Conservation (phyloP, 2,888 invertebrate genomes). For the Eupithecia dodoneata region DNA sequence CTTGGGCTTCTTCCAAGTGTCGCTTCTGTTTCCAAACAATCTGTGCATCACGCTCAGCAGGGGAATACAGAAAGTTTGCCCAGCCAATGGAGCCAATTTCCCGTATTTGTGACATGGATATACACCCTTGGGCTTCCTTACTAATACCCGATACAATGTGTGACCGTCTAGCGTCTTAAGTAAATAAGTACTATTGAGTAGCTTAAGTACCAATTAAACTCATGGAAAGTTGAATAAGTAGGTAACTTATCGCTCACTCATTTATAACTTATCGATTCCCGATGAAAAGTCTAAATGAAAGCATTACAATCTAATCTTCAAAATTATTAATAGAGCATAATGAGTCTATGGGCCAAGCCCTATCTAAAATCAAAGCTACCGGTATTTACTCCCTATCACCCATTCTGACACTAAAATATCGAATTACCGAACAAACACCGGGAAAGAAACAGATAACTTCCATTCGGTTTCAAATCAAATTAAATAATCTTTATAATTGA, state of each 20-base stretch:
- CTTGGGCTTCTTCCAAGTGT: too few species aligned
- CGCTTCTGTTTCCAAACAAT: slow-evolving; percentile 6
- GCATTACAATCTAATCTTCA: neutral
- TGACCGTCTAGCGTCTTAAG: slow-evolving; percentile 30
- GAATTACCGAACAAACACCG: neutral
- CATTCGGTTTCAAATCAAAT: slow-evolving; percentile 16
- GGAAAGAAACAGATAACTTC: slow-evolving; percentile 25
- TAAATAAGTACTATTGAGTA: slow-evolving; percentile 9
- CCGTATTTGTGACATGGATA: slow-evolving; percentile 66
- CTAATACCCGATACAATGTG: slow-evolving; percentile 57
- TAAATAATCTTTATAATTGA: slow-evolving; percentile 26
- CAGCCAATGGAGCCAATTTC: slow-evolving; percentile 69
- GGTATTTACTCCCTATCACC: slow-evolving; percentile 13
- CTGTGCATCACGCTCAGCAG: slow-evolving; percentile 38
- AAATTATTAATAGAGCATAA: neutral
- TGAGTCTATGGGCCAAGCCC: neutral
- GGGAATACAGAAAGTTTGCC: slow-evolving; percentile 62
- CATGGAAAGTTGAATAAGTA: neutral
- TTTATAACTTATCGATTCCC: neutral
- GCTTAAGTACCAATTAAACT: neutral
- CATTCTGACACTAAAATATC: slow-evolving; percentile 12
- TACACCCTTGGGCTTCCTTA: slow-evolving; percentile 54
- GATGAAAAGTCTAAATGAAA: neutral
- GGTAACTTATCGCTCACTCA: neutral
- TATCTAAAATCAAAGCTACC: slow-evolving; percentile 9